A percentile compares a stretch with the other conserved stretches of the same genome.
These are phyloP conservation scores for Drosophila orosa DNA, from an alignment of 1,140 invertebrate genomes.

Conservation along the genomic window DNA sequence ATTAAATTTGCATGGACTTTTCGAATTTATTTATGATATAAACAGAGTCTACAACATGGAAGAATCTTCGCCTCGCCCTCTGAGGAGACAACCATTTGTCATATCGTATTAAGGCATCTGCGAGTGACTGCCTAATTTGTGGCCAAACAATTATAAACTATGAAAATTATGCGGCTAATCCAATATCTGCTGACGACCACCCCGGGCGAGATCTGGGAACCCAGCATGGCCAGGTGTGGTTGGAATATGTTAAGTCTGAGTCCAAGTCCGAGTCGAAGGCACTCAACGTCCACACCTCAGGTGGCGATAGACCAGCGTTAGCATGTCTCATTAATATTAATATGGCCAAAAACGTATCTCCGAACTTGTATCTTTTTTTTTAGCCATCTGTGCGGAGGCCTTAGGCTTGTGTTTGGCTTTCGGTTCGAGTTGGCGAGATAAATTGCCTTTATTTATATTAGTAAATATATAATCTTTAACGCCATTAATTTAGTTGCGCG, in stretches of 20 bases:
- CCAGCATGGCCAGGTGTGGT: slow-evolving; percentile 12
- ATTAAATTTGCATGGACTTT: slow-evolving; percentile 32
- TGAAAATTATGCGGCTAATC: slow-evolving; percentile 44
- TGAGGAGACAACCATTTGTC: slow-evolving; percentile 10
- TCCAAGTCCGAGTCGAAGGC: slow-evolving; percentile 27
- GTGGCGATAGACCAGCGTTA: slow-evolving; percentile 62
- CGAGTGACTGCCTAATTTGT: slow-evolving; percentile 26
- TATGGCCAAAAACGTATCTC: slow-evolving; percentile 50
- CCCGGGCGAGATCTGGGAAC: slow-evolving; percentile 16
- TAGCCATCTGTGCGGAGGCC: slow-evolving; percentile 24
- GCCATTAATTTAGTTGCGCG: slow-evolving; percentile 75
- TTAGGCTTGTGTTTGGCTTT: slow-evolving; percentile 10
- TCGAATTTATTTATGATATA: slow-evolving; percentile 25
- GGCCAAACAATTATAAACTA: slow-evolving; percentile 46
- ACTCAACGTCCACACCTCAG: slow-evolving; percentile 67
- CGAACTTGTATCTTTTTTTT: slow-evolving; percentile 17
- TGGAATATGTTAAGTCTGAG: slow-evolving; percentile 51
- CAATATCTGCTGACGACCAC: slow-evolving; percentile 25
- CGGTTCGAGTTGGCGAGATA: slow-evolving; percentile 44
- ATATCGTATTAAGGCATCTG: slow-evolving; percentile 5
- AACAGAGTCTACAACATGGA: background rate
- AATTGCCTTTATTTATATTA: slow-evolving; percentile 67
- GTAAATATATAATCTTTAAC: slow-evolving; percentile 64
- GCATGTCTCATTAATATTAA: slow-evolving; percentile 80
- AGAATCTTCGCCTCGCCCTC: slow-evolving; percentile 2